Conservation (phyloP, 1,140 invertebrate genomes). For the Drosophila tristis region DNA sequence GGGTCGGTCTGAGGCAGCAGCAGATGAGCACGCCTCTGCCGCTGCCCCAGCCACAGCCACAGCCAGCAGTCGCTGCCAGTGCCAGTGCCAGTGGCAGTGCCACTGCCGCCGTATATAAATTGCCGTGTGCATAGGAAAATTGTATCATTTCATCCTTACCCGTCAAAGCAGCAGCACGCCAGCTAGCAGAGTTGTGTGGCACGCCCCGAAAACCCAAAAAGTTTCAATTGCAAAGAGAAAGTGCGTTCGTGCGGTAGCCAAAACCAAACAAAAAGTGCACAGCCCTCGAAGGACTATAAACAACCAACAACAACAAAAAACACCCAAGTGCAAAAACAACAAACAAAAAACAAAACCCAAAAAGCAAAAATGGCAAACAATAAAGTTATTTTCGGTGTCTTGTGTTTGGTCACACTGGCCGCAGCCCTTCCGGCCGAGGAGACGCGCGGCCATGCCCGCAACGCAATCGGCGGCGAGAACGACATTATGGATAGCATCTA, state of each 20-base stretch:
- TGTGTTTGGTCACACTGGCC: constrained; percentile 85
- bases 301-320: constrained; percentile 30
- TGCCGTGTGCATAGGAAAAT: constrained; percentile 82
- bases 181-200: constrained; percentile 70
- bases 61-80: constrained; percentile 12
- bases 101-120: constrained; percentile 81
- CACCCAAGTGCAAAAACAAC: constrained; percentile 29
- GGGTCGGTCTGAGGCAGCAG: constrained; percentile 18
- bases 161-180: constrained; percentile 84
- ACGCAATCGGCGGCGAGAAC: constrained; percentile 88
- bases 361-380: constrained; percentile 75
- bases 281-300: constrained; percentile 68
- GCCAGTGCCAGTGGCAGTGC: constrained; percentile 17
- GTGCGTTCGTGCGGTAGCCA: constrained; percentile 64
- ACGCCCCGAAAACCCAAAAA: constrained; percentile 42
- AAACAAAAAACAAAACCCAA: constrained; percentile 22
- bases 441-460: constrained; percentile 85
- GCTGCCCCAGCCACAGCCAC: constrained; percentile 13
- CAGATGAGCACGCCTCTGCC: constrained; percentile 68
- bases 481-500: constrained; percentile 91
- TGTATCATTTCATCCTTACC: constrained; percentile 84
- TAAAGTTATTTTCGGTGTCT: constrained; percentile 84
- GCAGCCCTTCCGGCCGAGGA: constrained; percentile 89
- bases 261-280: constrained; percentile 55
- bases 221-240: constrained; percentile 72